Evolutionary conservation across 2,888 invertebrate species (phyloP).

Genomic region (Campopleginae sp.): DNA sequence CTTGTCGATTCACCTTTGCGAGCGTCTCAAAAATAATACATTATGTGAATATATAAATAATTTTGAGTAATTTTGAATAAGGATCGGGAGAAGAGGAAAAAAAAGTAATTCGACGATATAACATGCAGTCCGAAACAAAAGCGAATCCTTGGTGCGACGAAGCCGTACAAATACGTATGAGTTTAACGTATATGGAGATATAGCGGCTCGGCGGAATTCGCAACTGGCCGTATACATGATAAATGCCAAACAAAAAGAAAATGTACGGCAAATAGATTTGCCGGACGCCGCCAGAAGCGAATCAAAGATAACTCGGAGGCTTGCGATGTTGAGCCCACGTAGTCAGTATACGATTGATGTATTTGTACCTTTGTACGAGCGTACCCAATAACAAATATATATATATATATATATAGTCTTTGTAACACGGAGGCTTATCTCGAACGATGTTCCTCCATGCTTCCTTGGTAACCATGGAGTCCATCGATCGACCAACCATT

Average conservation of each 20-base stretch:
- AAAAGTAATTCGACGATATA: too few species aligned
- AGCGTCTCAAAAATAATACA: too few species aligned
- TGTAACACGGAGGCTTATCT: conserved; percentile 3
- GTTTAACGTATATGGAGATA: background rate
- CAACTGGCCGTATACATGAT: background rate
- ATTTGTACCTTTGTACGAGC: conserved; percentile 60
- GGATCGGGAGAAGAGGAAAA: too few species aligned
- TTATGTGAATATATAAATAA: too few species aligned
- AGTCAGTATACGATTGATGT: conserved; percentile 68
- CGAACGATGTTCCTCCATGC: conserved; percentile 17
- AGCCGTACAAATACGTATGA: background rate
- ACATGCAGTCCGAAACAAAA: too few species aligned
- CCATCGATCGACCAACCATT: background rate
- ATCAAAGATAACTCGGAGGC: conserved; percentile 65
- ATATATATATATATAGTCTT: conserved; percentile 13
- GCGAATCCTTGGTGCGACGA: too few species aligned
- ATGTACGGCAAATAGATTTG: background rate
- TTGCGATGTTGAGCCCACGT: conserved; percentile 68
- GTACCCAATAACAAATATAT: conserved; percentile 58
- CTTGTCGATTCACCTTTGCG: too few species aligned
- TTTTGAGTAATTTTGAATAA: too few species aligned
- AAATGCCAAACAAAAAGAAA: background rate
- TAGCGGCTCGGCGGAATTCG: conserved; percentile 18
- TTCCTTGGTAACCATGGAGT: background rate
- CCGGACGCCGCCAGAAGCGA: conserved; percentile 52